phyloP scores from a whole-genome alignment of 1,140 invertebrate species.

The Seison nebaliae region DNA sequence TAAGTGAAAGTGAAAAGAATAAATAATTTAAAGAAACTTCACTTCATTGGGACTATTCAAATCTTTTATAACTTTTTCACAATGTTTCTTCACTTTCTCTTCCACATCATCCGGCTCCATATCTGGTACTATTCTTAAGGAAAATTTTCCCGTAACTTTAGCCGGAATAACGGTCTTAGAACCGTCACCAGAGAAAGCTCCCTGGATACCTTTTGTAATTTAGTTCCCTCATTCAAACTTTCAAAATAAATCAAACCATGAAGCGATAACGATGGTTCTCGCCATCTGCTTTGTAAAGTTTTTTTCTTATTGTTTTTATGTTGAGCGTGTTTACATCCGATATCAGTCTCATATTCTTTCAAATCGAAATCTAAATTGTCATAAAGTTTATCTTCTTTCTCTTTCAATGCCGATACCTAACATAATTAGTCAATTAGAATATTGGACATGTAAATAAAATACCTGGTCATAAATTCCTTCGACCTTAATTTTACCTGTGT shows the following conservation, averaged over 20 bases:
- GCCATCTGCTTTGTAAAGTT: conserved; percentile 65
- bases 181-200: conserved; percentile 65
- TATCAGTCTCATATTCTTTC: conserved; percentile 18
- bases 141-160: conserved; percentile 83
- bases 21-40: conserved; percentile 33
- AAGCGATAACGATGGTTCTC: conserved; percentile 31
- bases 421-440: no score
- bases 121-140: conserved; percentile 67
- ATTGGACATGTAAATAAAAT: no score
- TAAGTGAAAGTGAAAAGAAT: neutral
- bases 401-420: no score
- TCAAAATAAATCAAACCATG: no score
- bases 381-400: conserved; percentile 37
- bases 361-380: no score
- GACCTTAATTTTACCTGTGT: conserved; percentile 21
- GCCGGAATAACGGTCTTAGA: conserved; percentile 73
- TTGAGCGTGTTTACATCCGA: neutral
- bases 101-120: conserved; percentile 51
- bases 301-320: conserved; percentile 21
- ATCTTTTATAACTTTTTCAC: conserved; percentile 39
- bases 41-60: conserved; percentile 57
- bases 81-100: conserved; percentile 29
- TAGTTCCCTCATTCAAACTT: no score
- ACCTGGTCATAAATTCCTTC: conserved; percentile 21
- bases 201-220: no score